Conservation (phyloP, 1,140 invertebrate genomes). For the Drosophila seguyi region DNA sequence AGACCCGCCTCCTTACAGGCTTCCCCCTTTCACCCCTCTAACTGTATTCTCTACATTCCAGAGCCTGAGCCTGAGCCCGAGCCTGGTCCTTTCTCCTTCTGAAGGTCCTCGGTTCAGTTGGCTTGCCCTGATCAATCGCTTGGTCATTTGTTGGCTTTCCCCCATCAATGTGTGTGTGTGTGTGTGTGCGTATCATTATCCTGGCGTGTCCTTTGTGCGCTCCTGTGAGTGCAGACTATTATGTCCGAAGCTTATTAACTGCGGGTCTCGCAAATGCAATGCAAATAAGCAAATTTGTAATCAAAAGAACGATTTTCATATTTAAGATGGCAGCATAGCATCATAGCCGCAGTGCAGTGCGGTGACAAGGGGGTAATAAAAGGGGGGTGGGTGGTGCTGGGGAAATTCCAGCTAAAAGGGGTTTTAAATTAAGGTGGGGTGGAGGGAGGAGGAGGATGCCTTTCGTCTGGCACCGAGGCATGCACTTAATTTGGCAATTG, state of each 20-base stretch:
- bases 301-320: constrained; percentile 76
- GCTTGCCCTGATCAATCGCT: constrained; percentile 55
- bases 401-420: neutral
- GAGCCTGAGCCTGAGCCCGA: neutral
- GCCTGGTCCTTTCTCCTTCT: neutral
- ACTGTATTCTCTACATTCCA: neutral
- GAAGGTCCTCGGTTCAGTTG: constrained; percentile 1
- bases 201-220: constrained; percentile 7
- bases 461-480: constrained; percentile 31
- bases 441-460: neutral
- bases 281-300: constrained; percentile 73
- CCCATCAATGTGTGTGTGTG: neutral
- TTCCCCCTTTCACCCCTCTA: too few relatives aligned
- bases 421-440: constrained; percentile 7
- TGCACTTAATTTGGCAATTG: constrained; percentile 83
- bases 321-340: constrained; percentile 53
- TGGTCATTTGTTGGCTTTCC: constrained; percentile 62
- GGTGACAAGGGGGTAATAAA: constrained; percentile 8
- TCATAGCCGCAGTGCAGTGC: neutral
- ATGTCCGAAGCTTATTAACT: constrained; percentile 67
- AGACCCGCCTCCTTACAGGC: neutral
- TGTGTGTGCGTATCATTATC: constrained; percentile 9
- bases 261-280: constrained; percentile 56
- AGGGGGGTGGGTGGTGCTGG: neutral
- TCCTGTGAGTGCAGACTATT: constrained; percentile 29